Percentiles rank a stretch among this genome's conserved stretches.
These are phyloP conservation scores for Sebastes oblongus DNA, from an alignment of 2,797 vertebrate species.

Conservation along the genomic window DNA sequence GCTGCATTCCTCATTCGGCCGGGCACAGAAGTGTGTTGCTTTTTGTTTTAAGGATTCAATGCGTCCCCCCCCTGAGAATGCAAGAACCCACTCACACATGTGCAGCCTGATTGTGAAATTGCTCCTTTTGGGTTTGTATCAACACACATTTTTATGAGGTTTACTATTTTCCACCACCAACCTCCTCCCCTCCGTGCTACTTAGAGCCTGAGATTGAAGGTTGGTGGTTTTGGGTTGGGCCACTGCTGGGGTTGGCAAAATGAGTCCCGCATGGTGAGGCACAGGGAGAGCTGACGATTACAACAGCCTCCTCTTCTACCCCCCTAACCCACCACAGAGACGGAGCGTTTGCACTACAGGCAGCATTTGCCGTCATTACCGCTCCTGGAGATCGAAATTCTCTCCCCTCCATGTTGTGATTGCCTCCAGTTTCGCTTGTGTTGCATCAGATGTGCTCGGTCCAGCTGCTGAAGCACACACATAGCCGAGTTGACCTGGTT, in stretches of 20 bases:
- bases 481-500: conserved; percentile 69
- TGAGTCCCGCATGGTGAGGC: conserved; percentile 54
- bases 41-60: conserved; percentile 46
- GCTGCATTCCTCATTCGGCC: conserved; percentile 26
- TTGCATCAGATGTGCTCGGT: conserved; percentile 82
- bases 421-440: conserved; percentile 68
- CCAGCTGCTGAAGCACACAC: conserved; percentile 70
- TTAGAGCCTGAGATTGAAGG: conserved; percentile 49
- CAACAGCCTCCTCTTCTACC: conserved; percentile 14
- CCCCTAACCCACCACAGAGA: conserved; percentile 23
- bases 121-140: conserved; percentile 32
- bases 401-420: conserved; percentile 41
- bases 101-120: conserved; percentile 29
- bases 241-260: conserved; percentile 61
- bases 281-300: conserved; percentile 36
- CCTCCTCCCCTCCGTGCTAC: conserved; percentile 35
- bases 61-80: neutral
- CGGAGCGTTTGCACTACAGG: neutral
- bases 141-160: conserved; percentile 38
- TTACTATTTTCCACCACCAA: conserved; percentile 47
- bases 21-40: neutral
- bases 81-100: conserved; percentile 17
- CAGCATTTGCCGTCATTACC: conserved; percentile 28
- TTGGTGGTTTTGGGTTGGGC: conserved; percentile 78
- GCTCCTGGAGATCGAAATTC: conserved; percentile 49